phyloP scores from a whole-genome alignment of 2,888 invertebrate genomes.

The Drosophila niveifrons region DNA sequence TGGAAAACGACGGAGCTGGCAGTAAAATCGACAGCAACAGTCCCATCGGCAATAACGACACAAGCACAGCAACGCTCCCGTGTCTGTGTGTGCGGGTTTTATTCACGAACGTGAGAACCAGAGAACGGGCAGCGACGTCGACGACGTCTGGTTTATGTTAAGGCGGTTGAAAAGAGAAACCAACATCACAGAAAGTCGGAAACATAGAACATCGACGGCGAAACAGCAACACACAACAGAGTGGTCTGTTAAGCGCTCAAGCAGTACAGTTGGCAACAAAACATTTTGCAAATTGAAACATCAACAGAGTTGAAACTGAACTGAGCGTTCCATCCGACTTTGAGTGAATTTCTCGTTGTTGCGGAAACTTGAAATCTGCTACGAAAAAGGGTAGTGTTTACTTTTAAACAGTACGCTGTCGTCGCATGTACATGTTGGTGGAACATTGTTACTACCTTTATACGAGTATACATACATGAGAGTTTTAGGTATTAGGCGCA shows the following conservation, averaged over 20 bases:
- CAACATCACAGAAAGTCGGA: constrained; percentile 47
- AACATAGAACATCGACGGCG: constrained; percentile 65
- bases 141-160: constrained; percentile 52
- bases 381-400: constrained; percentile 57
- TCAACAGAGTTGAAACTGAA: constrained; percentile 52
- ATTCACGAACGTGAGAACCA: constrained; percentile 21
- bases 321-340: constrained; percentile 13
- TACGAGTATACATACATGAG: not conserved
- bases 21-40: constrained; percentile 23
- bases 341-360: constrained; percentile 48
- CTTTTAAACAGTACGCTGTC: constrained; percentile 24
- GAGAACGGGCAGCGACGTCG: constrained; percentile 12
- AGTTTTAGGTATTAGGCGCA: constrained; percentile 55
- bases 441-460: constrained; percentile 10
- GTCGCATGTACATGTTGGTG: constrained; percentile 21
- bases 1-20: constrained; percentile 45
- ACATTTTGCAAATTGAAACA: constrained; percentile 71
- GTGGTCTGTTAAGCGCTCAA: constrained; percentile 38
- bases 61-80: constrained; percentile 24
- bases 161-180: constrained; percentile 52
- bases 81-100: constrained; percentile 27
- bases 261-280: constrained; percentile 83
- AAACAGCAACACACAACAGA: constrained; percentile 40
- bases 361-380: constrained; percentile 43
- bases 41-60: constrained; percentile 30